phyloP scores from a whole-genome alignment of 2,113 vertebrate species.

The Nyctibius bracteatus region DNA sequence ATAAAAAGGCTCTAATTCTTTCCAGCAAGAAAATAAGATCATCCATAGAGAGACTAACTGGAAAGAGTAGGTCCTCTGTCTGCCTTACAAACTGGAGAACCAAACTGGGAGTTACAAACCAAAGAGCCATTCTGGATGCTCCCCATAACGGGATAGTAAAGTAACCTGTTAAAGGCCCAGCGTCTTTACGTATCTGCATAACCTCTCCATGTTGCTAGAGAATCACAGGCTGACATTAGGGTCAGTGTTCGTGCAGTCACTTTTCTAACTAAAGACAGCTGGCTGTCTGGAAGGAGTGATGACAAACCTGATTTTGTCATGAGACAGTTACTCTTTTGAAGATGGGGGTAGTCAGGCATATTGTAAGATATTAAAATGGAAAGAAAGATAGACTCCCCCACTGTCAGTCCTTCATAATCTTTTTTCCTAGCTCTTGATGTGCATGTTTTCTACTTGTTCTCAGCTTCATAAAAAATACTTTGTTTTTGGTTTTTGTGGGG shows the following conservation, averaged over 20 bases:
- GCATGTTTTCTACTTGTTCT: background rate
- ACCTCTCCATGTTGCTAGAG: background rate
- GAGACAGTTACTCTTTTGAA: background rate
- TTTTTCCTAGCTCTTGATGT: background rate
- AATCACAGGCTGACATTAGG: background rate
- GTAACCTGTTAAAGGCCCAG: background rate
- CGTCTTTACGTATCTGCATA: background rate
- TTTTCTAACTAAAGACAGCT: background rate
- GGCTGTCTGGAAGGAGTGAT: constrained; percentile 14
- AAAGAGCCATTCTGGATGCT: background rate
- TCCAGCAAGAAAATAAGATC: background rate
- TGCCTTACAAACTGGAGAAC: background rate
- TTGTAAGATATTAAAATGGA: constrained; percentile 6
- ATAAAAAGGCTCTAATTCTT: background rate
- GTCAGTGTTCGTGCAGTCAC: background rate
- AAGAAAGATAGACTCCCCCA: constrained; percentile 31
- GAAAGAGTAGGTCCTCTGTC: background rate
- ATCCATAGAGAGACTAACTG: background rate
- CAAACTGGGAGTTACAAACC: background rate
- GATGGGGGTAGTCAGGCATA: constrained; percentile 16
- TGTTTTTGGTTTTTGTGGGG: background rate
- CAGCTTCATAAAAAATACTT: background rate
- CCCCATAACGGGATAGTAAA: background rate
- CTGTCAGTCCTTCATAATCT: constrained; percentile 1
- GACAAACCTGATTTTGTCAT: constrained; percentile 35